Percentiles rank a stretch among this genome's conserved stretches.
Conservation (phyloP, 1,140 invertebrate genomes). For the Trichoplusia ni region DNA sequence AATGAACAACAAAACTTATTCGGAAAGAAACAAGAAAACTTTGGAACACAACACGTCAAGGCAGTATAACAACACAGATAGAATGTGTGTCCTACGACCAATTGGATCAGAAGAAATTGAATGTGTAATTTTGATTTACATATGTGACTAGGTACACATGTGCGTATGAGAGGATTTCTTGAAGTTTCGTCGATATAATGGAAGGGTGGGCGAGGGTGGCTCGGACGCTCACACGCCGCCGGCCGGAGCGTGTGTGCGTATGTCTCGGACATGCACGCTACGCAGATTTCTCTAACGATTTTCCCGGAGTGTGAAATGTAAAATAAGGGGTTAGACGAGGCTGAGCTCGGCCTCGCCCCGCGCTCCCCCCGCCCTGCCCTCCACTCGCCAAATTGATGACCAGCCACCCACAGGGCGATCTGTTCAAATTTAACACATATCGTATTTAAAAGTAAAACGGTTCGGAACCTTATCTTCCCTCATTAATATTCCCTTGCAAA, state of each 20-base stretch:
- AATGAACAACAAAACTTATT: too few relatives aligned
- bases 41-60: not conserved
- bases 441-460: conserved; percentile 75
- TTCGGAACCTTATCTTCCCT: conserved; percentile 57
- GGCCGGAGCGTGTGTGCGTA: conserved; percentile 60
- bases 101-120: conserved; percentile 36
- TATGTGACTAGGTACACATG: conserved; percentile 59
- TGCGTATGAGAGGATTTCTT: conserved; percentile 77
- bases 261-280: conserved; percentile 76
- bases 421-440: conserved; percentile 79
- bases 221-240: conserved; percentile 50
- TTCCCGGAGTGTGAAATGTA: conserved; percentile 81
- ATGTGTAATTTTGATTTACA: conserved; percentile 64
- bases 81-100: conserved; percentile 9
- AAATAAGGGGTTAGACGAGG: conserved; percentile 80
- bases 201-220: conserved; percentile 54
- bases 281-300: conserved; percentile 81
- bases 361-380: conserved; percentile 38
- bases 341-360: conserved; percentile 50
- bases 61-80: not conserved
- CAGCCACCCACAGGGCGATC: conserved; percentile 72
- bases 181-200: conserved; percentile 75
- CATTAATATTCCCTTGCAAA: conserved; percentile 66
- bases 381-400: conserved; percentile 75
- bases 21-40: not conserved